phyloP scores from a whole-genome alignment of 2,113 vertebrate genomes.

The Amblyopsis rosae region DNA sequence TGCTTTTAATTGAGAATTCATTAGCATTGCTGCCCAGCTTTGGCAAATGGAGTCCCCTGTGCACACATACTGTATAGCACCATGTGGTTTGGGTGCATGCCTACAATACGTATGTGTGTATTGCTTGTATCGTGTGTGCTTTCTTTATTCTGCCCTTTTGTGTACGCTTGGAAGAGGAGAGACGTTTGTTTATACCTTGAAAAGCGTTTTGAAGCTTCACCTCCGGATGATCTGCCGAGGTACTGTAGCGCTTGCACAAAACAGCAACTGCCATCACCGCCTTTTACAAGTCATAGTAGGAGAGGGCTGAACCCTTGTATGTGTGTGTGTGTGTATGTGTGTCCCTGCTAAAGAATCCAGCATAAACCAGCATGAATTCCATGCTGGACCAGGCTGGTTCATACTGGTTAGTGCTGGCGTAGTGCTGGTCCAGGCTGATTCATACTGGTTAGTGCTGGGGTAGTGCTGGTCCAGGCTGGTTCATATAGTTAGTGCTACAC shows the following conservation, averaged over 20 bases:
- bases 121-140: not conserved
- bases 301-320: slow-evolving; percentile 15
- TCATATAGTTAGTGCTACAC: too few relatives aligned
- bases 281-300: slow-evolving; percentile 29
- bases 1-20: slow-evolving; percentile 53
- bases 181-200: slow-evolving; percentile 6
- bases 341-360: not conserved
- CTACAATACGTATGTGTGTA: not conserved
- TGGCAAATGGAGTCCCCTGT: slow-evolving; percentile 19
- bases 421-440: too few relatives aligned
- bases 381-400: too few relatives aligned
- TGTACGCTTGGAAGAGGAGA: not conserved
- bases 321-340: slow-evolving; percentile 9
- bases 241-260: slow-evolving; percentile 25
- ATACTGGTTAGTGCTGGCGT: too few relatives aligned
- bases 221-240: slow-evolving; percentile 34
- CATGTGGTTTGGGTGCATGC: not conserved
- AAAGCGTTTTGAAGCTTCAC: slow-evolving; percentile 28
- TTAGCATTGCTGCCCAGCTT: slow-evolving; percentile 40
- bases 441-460: too few relatives aligned
- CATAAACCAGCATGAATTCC: too few relatives aligned
- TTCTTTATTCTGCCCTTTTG: not conserved
- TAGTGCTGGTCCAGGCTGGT: too few relatives aligned
- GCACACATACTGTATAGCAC: slow-evolving; percentile 17
- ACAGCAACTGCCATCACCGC: slow-evolving; percentile 30